phyloP scores from a whole-genome alignment of 2,888 invertebrate species.

The Anthrax anthrax region DNA sequence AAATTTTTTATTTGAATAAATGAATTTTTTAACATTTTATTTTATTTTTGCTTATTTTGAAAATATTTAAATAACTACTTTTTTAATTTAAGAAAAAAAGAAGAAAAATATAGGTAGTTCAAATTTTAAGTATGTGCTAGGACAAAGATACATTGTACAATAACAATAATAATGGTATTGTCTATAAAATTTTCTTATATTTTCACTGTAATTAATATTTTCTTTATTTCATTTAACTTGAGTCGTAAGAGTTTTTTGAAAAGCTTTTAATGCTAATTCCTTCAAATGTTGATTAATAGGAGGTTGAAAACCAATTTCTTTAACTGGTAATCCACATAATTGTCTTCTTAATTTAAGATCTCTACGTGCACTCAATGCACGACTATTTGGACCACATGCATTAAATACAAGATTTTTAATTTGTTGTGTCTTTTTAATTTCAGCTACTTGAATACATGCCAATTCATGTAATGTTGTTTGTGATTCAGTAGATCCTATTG shows the following conservation, averaged over 20 bases:
- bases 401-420: conserved; percentile 49
- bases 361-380: conserved; percentile 64
- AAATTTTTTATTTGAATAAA: no score
- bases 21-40: no score
- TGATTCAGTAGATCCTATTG: background rate
- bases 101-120: no score
- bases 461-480: conserved; percentile 35
- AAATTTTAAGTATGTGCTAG: no score
- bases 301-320: conserved; percentile 39
- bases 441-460: conserved; percentile 43
- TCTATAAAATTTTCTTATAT: no score
- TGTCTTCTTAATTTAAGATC: conserved; percentile 61
- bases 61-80: no score
- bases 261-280: conserved; percentile 25
- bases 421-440: conserved; percentile 43
- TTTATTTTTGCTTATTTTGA: no score
- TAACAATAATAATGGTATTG: no score
- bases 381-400: conserved; percentile 59
- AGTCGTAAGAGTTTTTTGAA: conserved; percentile 20
- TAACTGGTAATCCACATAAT: conserved; percentile 51
- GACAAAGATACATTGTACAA: no score
- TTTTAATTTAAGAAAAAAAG: no score
- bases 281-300: conserved; percentile 25
- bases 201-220: no score
- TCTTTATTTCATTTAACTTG: conserved; percentile 2